phyloP scores from a whole-genome alignment of 2,113 vertebrate species.

The Melanocharis versteri region DNA sequence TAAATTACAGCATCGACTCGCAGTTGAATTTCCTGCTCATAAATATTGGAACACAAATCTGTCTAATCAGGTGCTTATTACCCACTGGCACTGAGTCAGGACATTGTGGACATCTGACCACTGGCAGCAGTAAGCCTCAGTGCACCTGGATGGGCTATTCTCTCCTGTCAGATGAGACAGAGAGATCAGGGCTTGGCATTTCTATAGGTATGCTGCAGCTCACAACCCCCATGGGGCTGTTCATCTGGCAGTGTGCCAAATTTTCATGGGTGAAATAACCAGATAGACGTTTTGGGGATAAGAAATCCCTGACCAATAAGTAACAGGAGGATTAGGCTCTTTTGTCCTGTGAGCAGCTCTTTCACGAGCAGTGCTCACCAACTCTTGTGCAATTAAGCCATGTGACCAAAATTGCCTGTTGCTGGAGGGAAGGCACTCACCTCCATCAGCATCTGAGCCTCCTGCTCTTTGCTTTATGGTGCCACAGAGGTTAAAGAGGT shows the following conservation, averaged over 20 bases:
- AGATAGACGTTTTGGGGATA: accelerated
- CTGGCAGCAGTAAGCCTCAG: not conserved
- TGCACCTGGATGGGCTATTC: not conserved
- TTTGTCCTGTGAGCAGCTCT: not conserved
- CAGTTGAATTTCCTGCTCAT: not conserved
- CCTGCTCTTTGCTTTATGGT: not conserved
- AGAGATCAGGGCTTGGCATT: not conserved
- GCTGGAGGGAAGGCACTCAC: not conserved
- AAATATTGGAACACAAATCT: not conserved
- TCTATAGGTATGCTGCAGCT: not conserved
- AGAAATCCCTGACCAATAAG: not conserved
- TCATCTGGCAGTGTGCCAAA: not conserved
- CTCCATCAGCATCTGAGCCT: not conserved
- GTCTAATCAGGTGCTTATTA: not conserved
- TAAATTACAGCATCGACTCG: not conserved
- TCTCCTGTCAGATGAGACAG: not conserved
- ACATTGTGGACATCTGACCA: not conserved
- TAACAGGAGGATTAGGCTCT: not conserved
- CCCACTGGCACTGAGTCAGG: not conserved
- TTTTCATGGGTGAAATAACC: not conserved
- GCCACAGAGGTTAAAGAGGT: not conserved
- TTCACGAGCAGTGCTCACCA: not conserved
- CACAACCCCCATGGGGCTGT: accelerated
- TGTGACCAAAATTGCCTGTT: not conserved
- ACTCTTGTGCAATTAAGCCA: not conserved